Percentiles rank a stretch among this genome's conserved stretches.
These are phyloP conservation scores for Equus przewalskii DNA, from an alignment of 2,113 vertebrate species.

Conservation along the genomic window DNA sequence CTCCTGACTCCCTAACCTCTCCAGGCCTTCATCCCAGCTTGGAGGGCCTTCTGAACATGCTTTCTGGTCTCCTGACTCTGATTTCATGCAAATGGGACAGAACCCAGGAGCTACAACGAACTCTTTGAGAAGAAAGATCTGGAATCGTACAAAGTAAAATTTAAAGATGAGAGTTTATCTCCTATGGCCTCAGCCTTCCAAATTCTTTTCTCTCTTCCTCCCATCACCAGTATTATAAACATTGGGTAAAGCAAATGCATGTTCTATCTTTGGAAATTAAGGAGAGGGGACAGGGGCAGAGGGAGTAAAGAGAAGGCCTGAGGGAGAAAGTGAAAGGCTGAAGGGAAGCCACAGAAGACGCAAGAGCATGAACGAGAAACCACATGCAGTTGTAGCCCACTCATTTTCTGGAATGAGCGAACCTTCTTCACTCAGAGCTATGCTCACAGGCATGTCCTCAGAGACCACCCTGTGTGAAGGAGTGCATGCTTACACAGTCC, in stretches of 20 bases:
- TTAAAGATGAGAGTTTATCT: background rate
- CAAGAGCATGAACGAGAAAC: fast-evolving
- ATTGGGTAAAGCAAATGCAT: background rate
- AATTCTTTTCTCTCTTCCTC: background rate
- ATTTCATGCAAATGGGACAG: background rate
- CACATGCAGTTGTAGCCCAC: fast-evolving
- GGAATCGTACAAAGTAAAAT: background rate
- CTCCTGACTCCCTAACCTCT: background rate
- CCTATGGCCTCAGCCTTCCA: background rate
- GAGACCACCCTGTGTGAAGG: background rate
- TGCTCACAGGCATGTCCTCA: background rate
- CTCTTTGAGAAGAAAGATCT: background rate
- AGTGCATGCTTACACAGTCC: fast-evolving
- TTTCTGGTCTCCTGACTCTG: background rate
- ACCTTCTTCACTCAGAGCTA: fast-evolving
- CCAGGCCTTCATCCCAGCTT: background rate
- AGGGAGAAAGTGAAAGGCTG: background rate
- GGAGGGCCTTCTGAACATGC: background rate
- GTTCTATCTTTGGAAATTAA: background rate
- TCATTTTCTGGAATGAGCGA: fast-evolving
- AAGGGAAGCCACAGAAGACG: background rate
- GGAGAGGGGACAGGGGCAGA: background rate
- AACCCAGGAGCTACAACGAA: background rate
- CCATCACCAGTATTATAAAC: background rate
- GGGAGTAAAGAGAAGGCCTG: background rate